Percentiles rank a stretch among this genome's conserved stretches.
Evolutionary conservation across 2,888 invertebrate species (phyloP).

Genomic region (Melanotus villosus): DNA sequence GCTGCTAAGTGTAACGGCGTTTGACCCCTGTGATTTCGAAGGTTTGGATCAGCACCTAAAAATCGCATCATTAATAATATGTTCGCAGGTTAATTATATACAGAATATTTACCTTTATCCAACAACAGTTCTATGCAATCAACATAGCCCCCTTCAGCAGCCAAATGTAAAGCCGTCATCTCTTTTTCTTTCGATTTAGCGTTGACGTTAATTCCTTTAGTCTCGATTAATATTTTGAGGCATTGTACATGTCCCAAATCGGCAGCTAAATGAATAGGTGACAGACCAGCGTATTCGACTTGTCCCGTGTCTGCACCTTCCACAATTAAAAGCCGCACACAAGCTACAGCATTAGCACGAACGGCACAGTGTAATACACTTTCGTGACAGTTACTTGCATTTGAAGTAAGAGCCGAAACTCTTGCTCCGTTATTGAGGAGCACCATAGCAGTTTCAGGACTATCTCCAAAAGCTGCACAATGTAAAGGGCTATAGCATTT

Average conservation of each 20-base stretch:
- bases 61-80: not conserved
- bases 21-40: slow-evolving; percentile 84
- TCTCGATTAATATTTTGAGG: slow-evolving; percentile 81
- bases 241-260: slow-evolving; percentile 85
- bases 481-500: slow-evolving; percentile 88
- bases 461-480: slow-evolving; percentile 91
- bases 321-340: slow-evolving; percentile 81
- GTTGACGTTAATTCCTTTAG: slow-evolving; percentile 80
- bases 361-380: slow-evolving; percentile 89
- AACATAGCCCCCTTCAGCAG: slow-evolving; percentile 89
- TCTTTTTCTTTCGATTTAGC: slow-evolving; percentile 81
- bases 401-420: slow-evolving; percentile 77
- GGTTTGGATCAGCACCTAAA: slow-evolving; percentile 79
- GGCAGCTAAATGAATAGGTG: slow-evolving; percentile 86
- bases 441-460: slow-evolving; percentile 84
- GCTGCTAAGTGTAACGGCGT: slow-evolving; percentile 90
- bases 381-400: slow-evolving; percentile 76
- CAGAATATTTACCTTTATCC: slow-evolving; percentile 66
- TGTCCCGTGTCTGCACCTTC: slow-evolving; percentile 84
- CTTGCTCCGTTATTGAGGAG: slow-evolving; percentile 81
- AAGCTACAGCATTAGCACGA: slow-evolving; percentile 86
- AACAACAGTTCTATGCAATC: slow-evolving; percentile 85
- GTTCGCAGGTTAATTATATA: not conserved
- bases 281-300: slow-evolving; percentile 82
- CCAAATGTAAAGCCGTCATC: slow-evolving; percentile 86